Evolutionary conservation across 2,113 vertebrate species (phyloP).

Genomic region (Macquaria ambigua): DNA sequence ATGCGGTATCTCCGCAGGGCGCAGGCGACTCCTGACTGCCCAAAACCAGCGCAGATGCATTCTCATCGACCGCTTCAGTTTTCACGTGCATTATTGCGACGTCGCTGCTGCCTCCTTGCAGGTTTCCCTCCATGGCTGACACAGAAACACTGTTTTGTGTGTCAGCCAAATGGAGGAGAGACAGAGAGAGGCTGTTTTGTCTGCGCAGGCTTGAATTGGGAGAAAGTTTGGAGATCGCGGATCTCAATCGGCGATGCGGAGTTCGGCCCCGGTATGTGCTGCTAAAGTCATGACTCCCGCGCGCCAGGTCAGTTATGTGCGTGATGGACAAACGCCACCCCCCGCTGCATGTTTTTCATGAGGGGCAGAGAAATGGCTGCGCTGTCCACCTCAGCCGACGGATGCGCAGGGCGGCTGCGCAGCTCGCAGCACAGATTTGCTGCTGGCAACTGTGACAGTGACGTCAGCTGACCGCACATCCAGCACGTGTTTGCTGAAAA

Average conservation of each 20-base stretch:
- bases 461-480: constrained; percentile 67
- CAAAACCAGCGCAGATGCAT: constrained; percentile 64
- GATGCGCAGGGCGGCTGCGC: constrained; percentile 87
- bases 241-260: constrained; percentile 28
- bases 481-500: neutral
- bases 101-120: constrained; percentile 50
- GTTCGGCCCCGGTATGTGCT: neutral
- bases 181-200: neutral
- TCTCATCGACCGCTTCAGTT: constrained; percentile 68
- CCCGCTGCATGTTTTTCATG: constrained; percentile 3
- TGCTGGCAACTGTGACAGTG: constrained; percentile 63
- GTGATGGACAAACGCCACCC: neutral
- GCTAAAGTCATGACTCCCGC: constrained; percentile 5
- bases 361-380: constrained; percentile 82
- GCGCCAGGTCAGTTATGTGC: neutral
- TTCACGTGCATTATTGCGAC: constrained; percentile 63
- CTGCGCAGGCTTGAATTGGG: constrained; percentile 70
- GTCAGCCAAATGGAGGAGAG: too few species aligned
- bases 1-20: constrained; percentile 71
- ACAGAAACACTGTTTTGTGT: too few species aligned
- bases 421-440: constrained; percentile 75
- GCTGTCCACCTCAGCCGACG: constrained; percentile 58
- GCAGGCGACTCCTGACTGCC: constrained; percentile 75
- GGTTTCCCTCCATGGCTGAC: constrained; percentile 63
- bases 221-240: constrained; percentile 67